Percentiles rank a stretch among this genome's conserved stretches.
phyloP scores from a whole-genome alignment of 2,888 invertebrate species.

The Apeira syringaria region DNA sequence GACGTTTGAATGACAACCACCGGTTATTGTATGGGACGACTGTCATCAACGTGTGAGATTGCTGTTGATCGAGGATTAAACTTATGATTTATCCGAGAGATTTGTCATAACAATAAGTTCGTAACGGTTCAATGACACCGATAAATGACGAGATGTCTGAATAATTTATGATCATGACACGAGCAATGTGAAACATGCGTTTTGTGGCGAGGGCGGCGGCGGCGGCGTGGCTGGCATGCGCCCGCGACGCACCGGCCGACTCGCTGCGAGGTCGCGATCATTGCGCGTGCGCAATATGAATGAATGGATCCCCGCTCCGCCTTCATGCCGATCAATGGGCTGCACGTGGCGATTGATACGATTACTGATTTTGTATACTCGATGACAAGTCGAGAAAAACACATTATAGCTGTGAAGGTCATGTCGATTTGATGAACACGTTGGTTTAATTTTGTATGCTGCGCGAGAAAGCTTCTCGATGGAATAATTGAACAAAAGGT shows the following conservation, averaged over 20 bases:
- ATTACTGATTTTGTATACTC: conserved; percentile 26
- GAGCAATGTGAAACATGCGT: conserved; percentile 48
- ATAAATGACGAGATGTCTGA: conserved; percentile 44
- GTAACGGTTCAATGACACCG: conserved; percentile 54
- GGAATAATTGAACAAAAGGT: no score
- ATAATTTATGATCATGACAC: conserved; percentile 60
- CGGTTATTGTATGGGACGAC: conserved; percentile 41
- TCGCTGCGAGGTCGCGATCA: conserved; percentile 54
- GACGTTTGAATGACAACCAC: conserved; percentile 50
- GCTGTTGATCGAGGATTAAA: conserved; percentile 44
- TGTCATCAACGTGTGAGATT: conserved; percentile 46
- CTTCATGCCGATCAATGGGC: conserved; percentile 64
- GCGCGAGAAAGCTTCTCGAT: no score
- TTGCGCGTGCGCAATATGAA: conserved; percentile 68
- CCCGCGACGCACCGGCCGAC: conserved; percentile 33
- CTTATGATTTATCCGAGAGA: conserved; percentile 35
- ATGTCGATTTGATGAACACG: no score
- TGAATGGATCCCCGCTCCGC: conserved; percentile 63
- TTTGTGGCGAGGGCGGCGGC: conserved; percentile 41
- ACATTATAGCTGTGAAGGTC: background rate
- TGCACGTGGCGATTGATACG: conserved; percentile 69
- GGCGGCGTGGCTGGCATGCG: conserved; percentile 38
- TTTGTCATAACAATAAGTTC: conserved; percentile 48
- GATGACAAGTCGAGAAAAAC: conserved; percentile 13
- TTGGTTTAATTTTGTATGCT: no score